A percentile compares a stretch with the other conserved stretches of the same genome.
These are phyloP conservation scores for Urocyon cinereoargenteus DNA, from an alignment of 2,797 vertebrate genomes.

Conservation along the genomic window DNA sequence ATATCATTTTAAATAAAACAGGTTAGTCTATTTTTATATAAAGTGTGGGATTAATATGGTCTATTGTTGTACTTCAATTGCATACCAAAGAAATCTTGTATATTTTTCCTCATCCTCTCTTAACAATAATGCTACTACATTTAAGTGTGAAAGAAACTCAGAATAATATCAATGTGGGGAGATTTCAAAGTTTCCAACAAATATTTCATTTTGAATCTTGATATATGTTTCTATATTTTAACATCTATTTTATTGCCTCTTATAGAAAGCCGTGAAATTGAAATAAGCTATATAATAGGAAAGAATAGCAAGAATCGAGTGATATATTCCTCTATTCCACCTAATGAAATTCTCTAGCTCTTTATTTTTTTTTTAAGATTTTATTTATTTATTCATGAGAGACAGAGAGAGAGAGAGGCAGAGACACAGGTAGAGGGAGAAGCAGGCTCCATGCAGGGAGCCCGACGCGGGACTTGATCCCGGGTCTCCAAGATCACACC, in stretches of 20 bases:
- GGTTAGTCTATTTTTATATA: constrained; percentile 58
- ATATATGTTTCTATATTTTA: background rate
- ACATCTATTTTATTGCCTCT: background rate
- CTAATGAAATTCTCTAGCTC: background rate
- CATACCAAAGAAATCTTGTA: background rate
- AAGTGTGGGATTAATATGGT: background rate
- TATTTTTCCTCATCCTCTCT: fast-evolving
- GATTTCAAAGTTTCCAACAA: background rate
- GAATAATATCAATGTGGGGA: background rate
- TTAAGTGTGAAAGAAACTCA: background rate
- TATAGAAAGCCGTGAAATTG: constrained; percentile 40
- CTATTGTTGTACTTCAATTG: constrained; percentile 18
- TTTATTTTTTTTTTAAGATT: constrained; percentile 40
- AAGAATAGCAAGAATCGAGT: background rate
- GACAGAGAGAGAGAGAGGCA: too few species aligned
- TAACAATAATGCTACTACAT: background rate
- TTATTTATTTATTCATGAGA: background rate
- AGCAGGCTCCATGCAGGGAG: too few species aligned
- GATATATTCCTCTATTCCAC: background rate
- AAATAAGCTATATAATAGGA: constrained; percentile 32
- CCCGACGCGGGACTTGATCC: too few species aligned
- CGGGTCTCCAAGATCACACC: too few species aligned
- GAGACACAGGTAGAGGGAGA: too few species aligned
- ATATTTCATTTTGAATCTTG: constrained; percentile 46
- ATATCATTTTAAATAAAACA: constrained; percentile 69